Evolutionary conservation across 2,797 vertebrate genomes (phyloP).

Genomic region (Pseudotriccus pelzelni): DNA sequence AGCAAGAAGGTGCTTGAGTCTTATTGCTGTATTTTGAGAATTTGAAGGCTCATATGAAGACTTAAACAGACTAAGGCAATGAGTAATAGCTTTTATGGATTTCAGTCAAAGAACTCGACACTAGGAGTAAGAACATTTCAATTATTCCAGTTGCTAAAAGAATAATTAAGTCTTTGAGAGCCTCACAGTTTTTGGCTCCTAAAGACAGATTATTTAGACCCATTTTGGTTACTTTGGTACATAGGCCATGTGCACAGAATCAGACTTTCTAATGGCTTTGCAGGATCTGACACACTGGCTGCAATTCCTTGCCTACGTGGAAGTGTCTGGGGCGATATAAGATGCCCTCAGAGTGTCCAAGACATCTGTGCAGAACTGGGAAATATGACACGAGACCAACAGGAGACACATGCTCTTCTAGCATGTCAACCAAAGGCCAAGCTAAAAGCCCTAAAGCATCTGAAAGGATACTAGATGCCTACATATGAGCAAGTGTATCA

Average conservation of each 20-base stretch:
- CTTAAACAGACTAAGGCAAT: slow-evolving; percentile 35
- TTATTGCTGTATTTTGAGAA: slow-evolving; percentile 8
- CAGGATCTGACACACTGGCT: background rate
- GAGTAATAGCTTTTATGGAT: slow-evolving; percentile 29
- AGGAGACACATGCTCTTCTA: background rate
- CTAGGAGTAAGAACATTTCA: background rate
- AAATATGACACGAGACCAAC: background rate
- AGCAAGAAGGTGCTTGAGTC: background rate
- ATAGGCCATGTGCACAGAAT: rapidly evolving
- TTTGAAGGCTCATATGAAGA: slow-evolving; percentile 18
- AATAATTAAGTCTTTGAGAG: background rate
- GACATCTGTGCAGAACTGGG: background rate
- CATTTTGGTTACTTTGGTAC: background rate
- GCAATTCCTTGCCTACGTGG: background rate
- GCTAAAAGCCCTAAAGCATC: background rate
- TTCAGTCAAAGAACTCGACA: slow-evolving; percentile 32
- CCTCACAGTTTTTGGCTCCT: background rate
- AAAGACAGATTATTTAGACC: background rate
- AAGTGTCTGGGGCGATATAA: background rate
- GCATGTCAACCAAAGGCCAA: background rate
- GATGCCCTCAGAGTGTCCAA: background rate
- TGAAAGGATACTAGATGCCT: background rate
- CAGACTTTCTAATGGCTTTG: background rate
- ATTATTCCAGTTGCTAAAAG: slow-evolving; percentile 22
- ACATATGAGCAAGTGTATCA: background rate